Evolutionary conservation across 1,140 invertebrate genomes (phyloP), one percentile per base, ranked within the genome.

Genomic region (Pentalonia nigronervosa): DNA sequence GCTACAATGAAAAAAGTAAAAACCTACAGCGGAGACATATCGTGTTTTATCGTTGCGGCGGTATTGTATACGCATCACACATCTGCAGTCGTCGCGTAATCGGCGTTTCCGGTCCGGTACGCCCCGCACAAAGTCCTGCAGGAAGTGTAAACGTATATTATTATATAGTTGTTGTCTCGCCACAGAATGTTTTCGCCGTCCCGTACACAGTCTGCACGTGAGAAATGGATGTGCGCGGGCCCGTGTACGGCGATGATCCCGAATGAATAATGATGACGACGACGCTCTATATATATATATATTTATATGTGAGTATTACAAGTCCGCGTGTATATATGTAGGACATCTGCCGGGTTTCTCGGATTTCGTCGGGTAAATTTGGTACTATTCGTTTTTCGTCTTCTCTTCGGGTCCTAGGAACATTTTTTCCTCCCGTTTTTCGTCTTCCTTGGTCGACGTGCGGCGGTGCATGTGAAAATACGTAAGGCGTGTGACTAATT

Each of bases 401-500:
- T 47, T 41, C 25, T 86, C 25, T 4, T 21, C 11, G 41, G 41
- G 48, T 50, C 48, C 48, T 2, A 53, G 21, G 41, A 48, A 20
- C 7, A 48, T 87, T 48, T 87, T 36, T 36, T 89, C 36, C 23
- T 89, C 7, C n/a, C 41, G 23, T 45, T 81, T 83, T 83, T 34
- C 36, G 41, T 56, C 21, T 50, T 81, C 76, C 30, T 36, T 1
- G n/a, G 53, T 36, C 17, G 30, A 23, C 67, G 7, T 30, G 41
- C 17, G 17, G 41, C n/a, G 21, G 30, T 3, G 41, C 67, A 53
- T 47, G 67, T 84, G 67, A 90, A 60, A 60, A 60, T 45, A 45
- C 23, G n/a, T 88, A 50, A 88, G n/a, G 90, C 88, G 91, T 53
- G 91, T 92, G 91, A 92, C 91, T 92, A 92, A 92, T 92, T 92